Evolutionary conservation across 1,140 invertebrate species (phyloP), one percentile per base, ranked within the genome.

Genomic region (Zaprionus inermis): DNA sequence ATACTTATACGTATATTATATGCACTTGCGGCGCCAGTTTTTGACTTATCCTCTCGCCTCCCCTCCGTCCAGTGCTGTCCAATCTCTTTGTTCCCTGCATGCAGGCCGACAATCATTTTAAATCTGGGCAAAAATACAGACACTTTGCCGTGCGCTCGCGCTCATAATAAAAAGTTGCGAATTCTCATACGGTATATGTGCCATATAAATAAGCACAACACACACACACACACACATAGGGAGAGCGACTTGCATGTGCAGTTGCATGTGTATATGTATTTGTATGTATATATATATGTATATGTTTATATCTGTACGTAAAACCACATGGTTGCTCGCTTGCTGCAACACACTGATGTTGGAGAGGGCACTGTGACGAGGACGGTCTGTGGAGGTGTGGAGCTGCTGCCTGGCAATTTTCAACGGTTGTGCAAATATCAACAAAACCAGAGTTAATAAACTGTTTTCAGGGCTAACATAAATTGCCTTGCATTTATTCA

Each of bases 51-150:
- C 46, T 24, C 2, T 24, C 20, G 28, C 69, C 28, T 24, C 32
- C 12, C 20, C 38, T 14, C 34, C 46, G 18, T 18, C 30, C 5
- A 5, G 1, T 28, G 24, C 24, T 28, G 24, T 28, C 24, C 24
- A 28, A 30, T 22, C n/a, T 14, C 28, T 34, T 49, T 3, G 0
- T 41, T 7, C 38, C n/a, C 38, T 16, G 6, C 38, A 41, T 6
- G 6, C 38, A 44, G 54, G 70, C 61, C 52, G 63, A 72, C 79
- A 82, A 82, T 82, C 79, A 82, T 79, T 79, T 79, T 72, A 83
- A 76, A 79, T 83, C 69, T 67, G 72, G 61, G 38, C 32, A 68
- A 57, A 78, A 78, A 69, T 72, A 60, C 80, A 79, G 68, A 57
- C 76, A 82, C 79, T 83, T 81, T 81, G 59, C 65, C 67, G 12